These are phyloP conservation scores for Phenganax marumi DNA, from an alignment of 92 coral and sea anemone genomes.

Conservation along the genomic window DNA sequence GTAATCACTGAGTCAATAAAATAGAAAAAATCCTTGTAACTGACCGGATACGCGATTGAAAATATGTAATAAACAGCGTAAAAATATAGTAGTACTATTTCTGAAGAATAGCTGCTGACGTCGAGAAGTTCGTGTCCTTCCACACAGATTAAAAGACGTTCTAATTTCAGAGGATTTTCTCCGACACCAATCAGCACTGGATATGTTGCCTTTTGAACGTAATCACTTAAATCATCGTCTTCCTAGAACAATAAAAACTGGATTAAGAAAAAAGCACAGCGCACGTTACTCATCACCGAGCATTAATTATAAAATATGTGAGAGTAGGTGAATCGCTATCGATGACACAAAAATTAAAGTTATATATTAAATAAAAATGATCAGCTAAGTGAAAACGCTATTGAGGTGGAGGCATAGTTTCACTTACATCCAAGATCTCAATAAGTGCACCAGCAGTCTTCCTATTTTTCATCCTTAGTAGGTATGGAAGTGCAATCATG, in stretches of 20 bases:
- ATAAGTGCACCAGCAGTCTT: not conserved
- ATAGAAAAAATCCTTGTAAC: not conserved
- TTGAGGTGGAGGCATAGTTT: not conserved
- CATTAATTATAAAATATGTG: no score
- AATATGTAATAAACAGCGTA: not conserved
- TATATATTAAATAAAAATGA: no score
- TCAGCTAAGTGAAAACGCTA: no score
- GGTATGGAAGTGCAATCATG: not conserved
- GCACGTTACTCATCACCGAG: no score
- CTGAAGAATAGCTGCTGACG: not conserved
- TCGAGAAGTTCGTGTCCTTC: slow-evolving; percentile 14
- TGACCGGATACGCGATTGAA: not conserved
- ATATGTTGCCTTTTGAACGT: not conserved
- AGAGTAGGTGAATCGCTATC: no score
- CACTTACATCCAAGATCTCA: not conserved
- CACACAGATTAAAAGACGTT: not conserved
- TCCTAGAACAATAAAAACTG: slow-evolving; percentile 14
- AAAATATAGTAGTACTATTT: not conserved
- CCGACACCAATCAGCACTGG: slow-evolving; percentile 9
- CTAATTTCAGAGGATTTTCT: not conserved
- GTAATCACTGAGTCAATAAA: no score
- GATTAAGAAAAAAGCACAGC: no score
- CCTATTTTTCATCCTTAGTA: not conserved
- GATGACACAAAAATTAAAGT: no score
- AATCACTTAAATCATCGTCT: slow-evolving; percentile 13